These are phyloP conservation scores for Lucifuga dentata DNA, from an alignment of 2,113 vertebrate genomes.

Conservation along the genomic window DNA sequence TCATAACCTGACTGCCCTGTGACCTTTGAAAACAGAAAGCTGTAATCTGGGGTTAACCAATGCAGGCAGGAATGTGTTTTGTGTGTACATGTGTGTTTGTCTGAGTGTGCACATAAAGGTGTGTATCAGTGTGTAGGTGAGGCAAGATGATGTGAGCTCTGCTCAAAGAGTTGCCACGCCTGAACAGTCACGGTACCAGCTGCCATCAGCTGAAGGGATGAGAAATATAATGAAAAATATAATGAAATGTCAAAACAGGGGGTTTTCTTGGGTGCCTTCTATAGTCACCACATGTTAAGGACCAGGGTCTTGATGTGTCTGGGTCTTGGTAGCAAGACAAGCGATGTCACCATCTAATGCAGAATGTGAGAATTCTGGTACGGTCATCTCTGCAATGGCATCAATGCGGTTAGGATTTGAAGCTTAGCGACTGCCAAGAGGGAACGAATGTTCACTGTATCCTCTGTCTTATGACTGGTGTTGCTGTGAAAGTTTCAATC, in stretches of 20 bases:
- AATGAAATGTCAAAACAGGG: slow-evolving; percentile 83
- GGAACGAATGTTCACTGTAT: slow-evolving; percentile 50
- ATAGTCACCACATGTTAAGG: slow-evolving; percentile 60
- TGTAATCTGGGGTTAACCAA: slow-evolving; percentile 70
- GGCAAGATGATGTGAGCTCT: slow-evolving; percentile 68
- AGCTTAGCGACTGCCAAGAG: slow-evolving; percentile 60
- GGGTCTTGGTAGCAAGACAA: slow-evolving; percentile 54
- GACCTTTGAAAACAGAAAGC: slow-evolving; percentile 78
- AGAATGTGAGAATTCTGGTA: slow-evolving; percentile 43
- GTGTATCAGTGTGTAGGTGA: slow-evolving; percentile 48
- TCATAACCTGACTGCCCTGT: slow-evolving; percentile 53
- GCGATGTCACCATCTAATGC: slow-evolving; percentile 70
- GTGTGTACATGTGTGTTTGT: slow-evolving; percentile 10
- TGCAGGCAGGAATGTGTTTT: slow-evolving; percentile 28
- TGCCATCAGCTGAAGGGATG: slow-evolving; percentile 81
- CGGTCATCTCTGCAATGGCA: slow-evolving; percentile 61
- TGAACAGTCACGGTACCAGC: slow-evolving; percentile 74
- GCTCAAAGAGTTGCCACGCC: slow-evolving; percentile 71
- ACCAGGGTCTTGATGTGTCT: slow-evolving; percentile 45
- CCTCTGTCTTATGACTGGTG: slow-evolving; percentile 64
- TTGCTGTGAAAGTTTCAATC: slow-evolving; percentile 67
- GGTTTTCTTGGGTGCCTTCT: slow-evolving; percentile 62
- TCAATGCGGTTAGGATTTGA: slow-evolving; percentile 64
- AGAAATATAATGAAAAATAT: slow-evolving; percentile 84
- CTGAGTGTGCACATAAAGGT: slow-evolving; percentile 37